These are phyloP conservation scores for Entosphenus tridentatus DNA, from an alignment of 2,113 vertebrate species.

Conservation along the genomic window DNA sequence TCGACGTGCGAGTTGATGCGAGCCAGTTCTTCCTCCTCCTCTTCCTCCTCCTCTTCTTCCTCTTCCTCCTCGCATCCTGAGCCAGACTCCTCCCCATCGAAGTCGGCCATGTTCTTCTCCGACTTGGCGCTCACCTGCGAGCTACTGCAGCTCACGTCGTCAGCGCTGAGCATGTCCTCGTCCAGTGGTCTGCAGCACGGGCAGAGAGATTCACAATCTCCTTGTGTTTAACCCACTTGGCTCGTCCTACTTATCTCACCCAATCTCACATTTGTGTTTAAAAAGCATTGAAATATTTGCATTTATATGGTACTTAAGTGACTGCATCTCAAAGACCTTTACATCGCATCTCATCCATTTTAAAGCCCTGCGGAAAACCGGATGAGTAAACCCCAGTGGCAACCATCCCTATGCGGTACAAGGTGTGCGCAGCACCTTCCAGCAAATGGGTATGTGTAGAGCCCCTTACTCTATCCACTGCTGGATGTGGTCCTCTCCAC, in stretches of 20 bases:
- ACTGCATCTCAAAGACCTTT: no score
- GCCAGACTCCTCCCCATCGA: slow-evolving; percentile 90
- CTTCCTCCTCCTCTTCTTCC: slow-evolving; percentile 57
- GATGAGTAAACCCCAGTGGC: no score
- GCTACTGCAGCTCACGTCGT: slow-evolving; percentile 95
- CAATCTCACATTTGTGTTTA: not conserved
- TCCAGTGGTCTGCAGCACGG: not conserved
- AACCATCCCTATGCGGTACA: no score
- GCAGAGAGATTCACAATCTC: not conserved
- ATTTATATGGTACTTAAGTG: not conserved
- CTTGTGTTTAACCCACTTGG: not conserved
- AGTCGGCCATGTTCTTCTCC: slow-evolving; percentile 99
- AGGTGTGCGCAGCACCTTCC: no score
- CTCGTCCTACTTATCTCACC: no score
- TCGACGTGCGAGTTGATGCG: slow-evolving; percentile 97
- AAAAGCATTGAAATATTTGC: not conserved
- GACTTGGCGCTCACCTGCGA: slow-evolving; percentile 98
- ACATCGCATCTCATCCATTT: no score
- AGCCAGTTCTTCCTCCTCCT: slow-evolving; percentile 58
- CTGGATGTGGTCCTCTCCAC: no score
- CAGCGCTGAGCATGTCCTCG: slow-evolving; percentile 94
- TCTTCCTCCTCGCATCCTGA: slow-evolving; percentile 96
- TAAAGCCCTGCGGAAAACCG: no score
- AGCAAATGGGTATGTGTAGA: no score
- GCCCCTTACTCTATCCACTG: no score